Conservation (phyloP, 1,140 invertebrate genomes). For the Eriosoma lanigerum region DNA sequence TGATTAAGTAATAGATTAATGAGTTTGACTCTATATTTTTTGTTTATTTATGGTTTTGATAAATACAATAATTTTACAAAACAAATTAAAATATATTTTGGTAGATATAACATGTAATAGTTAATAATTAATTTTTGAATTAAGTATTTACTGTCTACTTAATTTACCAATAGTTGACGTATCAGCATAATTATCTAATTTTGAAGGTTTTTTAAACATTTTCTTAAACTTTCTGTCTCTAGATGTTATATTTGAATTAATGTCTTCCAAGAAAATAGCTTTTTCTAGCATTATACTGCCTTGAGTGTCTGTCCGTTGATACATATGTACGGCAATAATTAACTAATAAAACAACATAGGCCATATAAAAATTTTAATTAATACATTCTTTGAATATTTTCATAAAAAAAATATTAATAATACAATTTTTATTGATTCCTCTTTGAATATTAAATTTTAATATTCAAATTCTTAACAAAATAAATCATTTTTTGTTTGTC, state of each 20-base stretch:
- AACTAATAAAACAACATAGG: conserved; percentile 37
- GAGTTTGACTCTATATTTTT: too few relatives aligned
- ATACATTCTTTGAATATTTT: neutral
- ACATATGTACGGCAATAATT: conserved; percentile 50
- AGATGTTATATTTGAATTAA: conserved; percentile 47
- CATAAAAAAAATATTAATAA: too few relatives aligned
- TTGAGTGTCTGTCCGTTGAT: conserved; percentile 48
- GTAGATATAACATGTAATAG: too few relatives aligned
- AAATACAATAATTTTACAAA: too few relatives aligned
- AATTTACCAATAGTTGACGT: conserved; percentile 46
- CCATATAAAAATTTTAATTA: neutral
- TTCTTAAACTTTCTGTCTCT: conserved; percentile 47
- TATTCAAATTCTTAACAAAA: neutral
- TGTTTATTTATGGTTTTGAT: too few relatives aligned
- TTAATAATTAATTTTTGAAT: too few relatives aligned
- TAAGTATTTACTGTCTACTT: too few relatives aligned
- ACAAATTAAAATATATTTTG: too few relatives aligned
- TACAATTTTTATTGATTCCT: too few relatives aligned
- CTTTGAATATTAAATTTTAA: neutral
- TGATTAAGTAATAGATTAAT: too few relatives aligned
- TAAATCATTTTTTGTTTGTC: too few relatives aligned
- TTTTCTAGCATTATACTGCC: conserved; percentile 48
- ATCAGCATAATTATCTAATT: conserved; percentile 6
- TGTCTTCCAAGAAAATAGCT: conserved; percentile 51
- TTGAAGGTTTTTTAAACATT: conserved; percentile 42